Percentiles rank a stretch among this genome's conserved stretches.
Evolutionary conservation across 2,888 invertebrate species (phyloP).

Genomic region (Lysandra bellargus): DNA sequence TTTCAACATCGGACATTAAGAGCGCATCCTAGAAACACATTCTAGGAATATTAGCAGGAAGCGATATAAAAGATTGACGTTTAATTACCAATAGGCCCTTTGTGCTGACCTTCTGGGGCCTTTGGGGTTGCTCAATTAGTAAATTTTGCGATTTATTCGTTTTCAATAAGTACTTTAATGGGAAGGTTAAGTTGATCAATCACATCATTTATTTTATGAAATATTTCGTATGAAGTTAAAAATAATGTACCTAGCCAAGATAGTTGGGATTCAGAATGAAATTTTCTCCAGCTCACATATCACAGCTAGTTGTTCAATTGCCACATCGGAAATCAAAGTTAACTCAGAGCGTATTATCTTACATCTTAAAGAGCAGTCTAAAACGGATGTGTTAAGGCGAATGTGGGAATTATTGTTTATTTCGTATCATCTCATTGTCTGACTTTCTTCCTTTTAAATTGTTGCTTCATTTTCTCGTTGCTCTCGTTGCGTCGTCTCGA

Average conservation of each 20-base stretch:
- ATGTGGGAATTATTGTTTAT: constrained; percentile 38
- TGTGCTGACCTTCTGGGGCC: background rate
- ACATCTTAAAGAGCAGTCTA: constrained; percentile 42
- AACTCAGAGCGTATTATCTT: constrained; percentile 41
- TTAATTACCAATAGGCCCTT: background rate
- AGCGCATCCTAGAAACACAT: background rate
- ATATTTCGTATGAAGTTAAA: background rate
- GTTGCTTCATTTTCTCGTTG: constrained; percentile 32
- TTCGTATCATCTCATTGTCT: constrained; percentile 34
- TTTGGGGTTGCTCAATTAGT: background rate
- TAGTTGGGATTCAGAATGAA: background rate
- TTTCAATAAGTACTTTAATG: background rate
- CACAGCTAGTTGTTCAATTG: constrained; percentile 36
- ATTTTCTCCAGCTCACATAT: constrained; percentile 14
- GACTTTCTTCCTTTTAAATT: constrained; percentile 35
- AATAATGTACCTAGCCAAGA: background rate
- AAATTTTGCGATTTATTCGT: background rate
- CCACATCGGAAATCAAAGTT: constrained; percentile 41
- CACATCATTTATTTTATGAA: background rate
- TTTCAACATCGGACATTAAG: background rate
- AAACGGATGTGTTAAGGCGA: constrained; percentile 43
- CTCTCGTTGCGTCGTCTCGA: constrained; percentile 43
- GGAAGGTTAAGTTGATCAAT: background rate
- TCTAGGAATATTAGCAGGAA: constrained; percentile 1
- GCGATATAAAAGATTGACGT: background rate